These are phyloP conservation scores for Cordylochernes scorpioides DNA, from an alignment of 2,888 invertebrate genomes.

Conservation along the genomic window DNA sequence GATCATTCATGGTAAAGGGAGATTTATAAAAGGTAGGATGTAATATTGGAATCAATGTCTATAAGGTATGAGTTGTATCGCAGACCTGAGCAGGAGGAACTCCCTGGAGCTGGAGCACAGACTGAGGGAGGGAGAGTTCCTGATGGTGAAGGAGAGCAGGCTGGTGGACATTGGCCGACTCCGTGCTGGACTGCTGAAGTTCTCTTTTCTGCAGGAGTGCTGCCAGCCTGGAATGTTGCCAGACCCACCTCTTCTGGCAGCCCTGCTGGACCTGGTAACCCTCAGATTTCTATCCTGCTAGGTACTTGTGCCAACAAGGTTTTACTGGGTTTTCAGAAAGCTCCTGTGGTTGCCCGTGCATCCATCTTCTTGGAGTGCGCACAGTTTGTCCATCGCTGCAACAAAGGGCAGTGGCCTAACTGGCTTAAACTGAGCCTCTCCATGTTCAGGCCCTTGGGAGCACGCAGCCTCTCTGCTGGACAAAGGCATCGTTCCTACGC, in stretches of 20 bases:
- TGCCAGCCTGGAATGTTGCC: constrained; percentile 87
- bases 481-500: constrained; percentile 31
- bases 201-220: constrained; percentile 75
- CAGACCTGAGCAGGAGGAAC: constrained; percentile 46
- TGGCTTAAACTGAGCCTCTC: constrained; percentile 78
- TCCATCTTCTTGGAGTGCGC: constrained; percentile 78
- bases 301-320: no score
- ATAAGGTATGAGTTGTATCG: constrained; percentile 8
- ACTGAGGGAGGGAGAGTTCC: constrained; percentile 57
- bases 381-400: constrained; percentile 86
- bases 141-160: constrained; percentile 58
- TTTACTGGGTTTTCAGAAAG: constrained; percentile 40
- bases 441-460: constrained; percentile 42
- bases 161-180: constrained; percentile 41
- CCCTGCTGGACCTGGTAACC: constrained; percentile 66
- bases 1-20: no score
- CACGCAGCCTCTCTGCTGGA: constrained; percentile 30
- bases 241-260: constrained; percentile 79
- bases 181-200: constrained; percentile 60
- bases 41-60: no score
- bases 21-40: no score
- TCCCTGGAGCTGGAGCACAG: constrained; percentile 53
- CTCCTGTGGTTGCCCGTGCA: constrained; percentile 75
- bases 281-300: no score
- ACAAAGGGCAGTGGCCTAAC: constrained; percentile 90